These are phyloP conservation scores for Calliopsis andreniformis DNA, from an alignment of 1,140 invertebrate genomes.

Conservation along the genomic window DNA sequence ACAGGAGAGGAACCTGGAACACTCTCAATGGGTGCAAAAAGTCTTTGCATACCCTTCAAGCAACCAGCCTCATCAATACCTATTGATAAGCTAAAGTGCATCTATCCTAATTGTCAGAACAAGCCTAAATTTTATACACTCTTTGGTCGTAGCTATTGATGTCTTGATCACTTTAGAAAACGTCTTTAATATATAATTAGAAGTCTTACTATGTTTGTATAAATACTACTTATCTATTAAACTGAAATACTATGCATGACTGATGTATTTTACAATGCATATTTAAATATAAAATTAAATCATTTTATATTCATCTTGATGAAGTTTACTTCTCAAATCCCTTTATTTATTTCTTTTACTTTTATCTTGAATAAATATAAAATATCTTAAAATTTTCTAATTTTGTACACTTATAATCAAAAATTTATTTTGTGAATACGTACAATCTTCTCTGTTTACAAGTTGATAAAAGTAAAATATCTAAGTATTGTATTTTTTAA, in stretches of 20 bases:
- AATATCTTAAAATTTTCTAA: background rate
- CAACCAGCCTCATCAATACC: constrained; percentile 87
- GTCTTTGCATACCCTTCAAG: constrained; percentile 97
- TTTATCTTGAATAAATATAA: background rate
- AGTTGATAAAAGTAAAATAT: constrained; percentile 2
- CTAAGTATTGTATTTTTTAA: background rate
- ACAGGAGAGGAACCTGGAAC: constrained; percentile 87
- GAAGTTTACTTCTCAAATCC: too few relatives aligned
- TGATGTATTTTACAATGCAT: too few relatives aligned
- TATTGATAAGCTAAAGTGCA: constrained; percentile 87
- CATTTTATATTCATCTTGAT: too few relatives aligned
- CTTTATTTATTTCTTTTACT: background rate
- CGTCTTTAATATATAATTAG: background rate
- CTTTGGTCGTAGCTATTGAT: constrained; percentile 98
- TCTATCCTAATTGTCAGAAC: constrained; percentile 92
- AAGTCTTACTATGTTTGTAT: background rate
- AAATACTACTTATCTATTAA: too few relatives aligned
- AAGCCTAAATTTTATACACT: constrained; percentile 94
- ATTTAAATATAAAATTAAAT: too few relatives aligned
- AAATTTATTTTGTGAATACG: background rate
- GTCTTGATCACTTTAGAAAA: background rate
- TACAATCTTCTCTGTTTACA: background rate
- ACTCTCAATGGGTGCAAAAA: constrained; percentile 99
- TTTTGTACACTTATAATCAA: background rate
- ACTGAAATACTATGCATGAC: background rate